Conservation (phyloP, 2,888 invertebrate genomes). For the Monochamus alternatus region DNA sequence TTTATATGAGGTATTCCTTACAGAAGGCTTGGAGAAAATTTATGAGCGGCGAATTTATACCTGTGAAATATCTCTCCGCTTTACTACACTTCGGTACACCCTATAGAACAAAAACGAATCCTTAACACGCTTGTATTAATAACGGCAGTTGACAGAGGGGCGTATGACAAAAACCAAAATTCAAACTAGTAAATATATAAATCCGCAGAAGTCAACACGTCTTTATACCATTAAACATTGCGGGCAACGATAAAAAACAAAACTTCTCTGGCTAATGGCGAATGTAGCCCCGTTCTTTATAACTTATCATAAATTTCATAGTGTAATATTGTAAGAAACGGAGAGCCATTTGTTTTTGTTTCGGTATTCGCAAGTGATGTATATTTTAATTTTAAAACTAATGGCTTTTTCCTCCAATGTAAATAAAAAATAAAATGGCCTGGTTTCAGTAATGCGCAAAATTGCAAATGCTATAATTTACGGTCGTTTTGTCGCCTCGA, state of each 20-base stretch:
- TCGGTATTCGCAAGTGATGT: constrained; percentile 68
- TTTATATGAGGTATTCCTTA: no score
- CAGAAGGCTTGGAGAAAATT: no score
- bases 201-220: constrained; percentile 63
- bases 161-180: constrained; percentile 34
- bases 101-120: constrained; percentile 20
- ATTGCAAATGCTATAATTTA: constrained; percentile 51
- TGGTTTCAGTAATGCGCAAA: constrained; percentile 50
- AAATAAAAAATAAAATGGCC: constrained; percentile 66
- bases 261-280: constrained; percentile 67
- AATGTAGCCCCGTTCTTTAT: constrained; percentile 67
- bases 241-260: constrained; percentile 66
- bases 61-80: no score
- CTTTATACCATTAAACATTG: constrained; percentile 65
- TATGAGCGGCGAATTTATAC: no score
- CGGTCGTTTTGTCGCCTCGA: constrained; percentile 38
- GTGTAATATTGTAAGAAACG: constrained; percentile 68
- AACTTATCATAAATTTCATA: constrained; percentile 69
- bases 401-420: constrained; percentile 67
- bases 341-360: constrained; percentile 68
- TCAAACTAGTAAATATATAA: constrained; percentile 50
- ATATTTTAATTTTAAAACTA: constrained; percentile 71
- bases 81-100: not conserved
- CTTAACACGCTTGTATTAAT: constrained; percentile 19
- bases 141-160: constrained; percentile 19